Conservation (phyloP, 2,888 invertebrate genomes). For the Spisula subtruncata region DNA sequence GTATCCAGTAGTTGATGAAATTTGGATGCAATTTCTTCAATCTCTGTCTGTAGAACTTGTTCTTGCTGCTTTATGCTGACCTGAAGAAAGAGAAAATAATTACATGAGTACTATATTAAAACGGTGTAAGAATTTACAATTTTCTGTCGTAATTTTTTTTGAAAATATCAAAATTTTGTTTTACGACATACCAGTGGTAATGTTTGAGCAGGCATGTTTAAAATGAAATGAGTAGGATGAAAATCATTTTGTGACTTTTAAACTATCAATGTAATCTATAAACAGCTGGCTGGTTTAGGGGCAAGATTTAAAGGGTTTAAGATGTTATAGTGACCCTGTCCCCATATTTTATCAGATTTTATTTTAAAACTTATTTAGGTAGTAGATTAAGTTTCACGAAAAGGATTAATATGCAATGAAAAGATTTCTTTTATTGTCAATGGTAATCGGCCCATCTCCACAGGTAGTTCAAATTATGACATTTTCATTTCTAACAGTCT, state of each 20-base stretch:
- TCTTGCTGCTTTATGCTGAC: constrained; percentile 78
- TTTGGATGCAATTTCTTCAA: constrained; percentile 79
- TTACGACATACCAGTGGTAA: neutral
- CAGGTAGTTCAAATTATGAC: constrained; percentile 25
- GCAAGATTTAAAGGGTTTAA: constrained; percentile 7
- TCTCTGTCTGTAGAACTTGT: constrained; percentile 76
- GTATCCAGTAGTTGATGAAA: constrained; percentile 78
- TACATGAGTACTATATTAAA: neutral
- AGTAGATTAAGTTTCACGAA: constrained; percentile 25
- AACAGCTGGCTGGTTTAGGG: neutral
- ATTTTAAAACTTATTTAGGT: constrained; percentile 32
- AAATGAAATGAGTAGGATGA: neutral
- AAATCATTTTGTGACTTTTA: neutral
- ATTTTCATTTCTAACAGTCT: constrained; percentile 19
- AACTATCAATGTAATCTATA: neutral
- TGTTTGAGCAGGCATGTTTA: neutral
- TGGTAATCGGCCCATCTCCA: constrained; percentile 21
- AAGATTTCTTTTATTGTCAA: neutral
- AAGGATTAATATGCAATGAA: constrained; percentile 46
- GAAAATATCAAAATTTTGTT: neutral
- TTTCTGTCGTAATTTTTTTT: neutral
- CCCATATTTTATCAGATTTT: constrained; percentile 39
- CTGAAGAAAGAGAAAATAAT: constrained; percentile 69
- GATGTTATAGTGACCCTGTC: constrained; percentile 28
- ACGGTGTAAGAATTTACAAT: neutral